phyloP scores from a whole-genome alignment of 2,888 invertebrate genomes.

The Himalopsyche kuldschensis region DNA sequence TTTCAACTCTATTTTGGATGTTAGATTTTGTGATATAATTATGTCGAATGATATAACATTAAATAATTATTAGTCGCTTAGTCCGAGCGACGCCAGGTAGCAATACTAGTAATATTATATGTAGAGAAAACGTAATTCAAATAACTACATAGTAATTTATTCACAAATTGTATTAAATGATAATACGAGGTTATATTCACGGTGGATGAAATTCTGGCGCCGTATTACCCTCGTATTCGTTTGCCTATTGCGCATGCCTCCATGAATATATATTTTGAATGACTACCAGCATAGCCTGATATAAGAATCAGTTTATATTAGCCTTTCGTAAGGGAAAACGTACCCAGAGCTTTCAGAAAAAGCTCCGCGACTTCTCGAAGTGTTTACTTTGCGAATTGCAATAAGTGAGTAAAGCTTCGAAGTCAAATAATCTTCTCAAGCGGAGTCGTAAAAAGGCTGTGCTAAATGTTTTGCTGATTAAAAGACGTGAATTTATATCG shows the following conservation, averaged over 20 bases:
- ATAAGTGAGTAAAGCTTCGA: background rate
- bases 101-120: too few species aligned
- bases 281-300: background rate
- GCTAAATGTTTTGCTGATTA: background rate
- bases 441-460: background rate
- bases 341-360: background rate
- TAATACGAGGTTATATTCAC: background rate
- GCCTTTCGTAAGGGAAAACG: background rate
- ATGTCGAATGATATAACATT: too few species aligned
- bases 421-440: background rate
- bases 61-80: too few species aligned
- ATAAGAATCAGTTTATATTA: constrained; percentile 1
- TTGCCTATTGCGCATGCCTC: background rate
- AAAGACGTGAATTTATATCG: background rate
- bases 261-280: background rate
- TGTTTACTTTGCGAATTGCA: background rate
- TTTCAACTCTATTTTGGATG: too few species aligned
- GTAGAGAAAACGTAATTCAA: too few species aligned
- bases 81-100: too few species aligned
- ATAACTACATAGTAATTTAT: background rate
- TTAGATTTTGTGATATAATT: too few species aligned
- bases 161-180: background rate
- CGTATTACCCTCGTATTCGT: background rate
- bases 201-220: background rate
- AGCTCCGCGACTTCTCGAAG: background rate